A percentile compares a stretch with the other conserved stretches of the same genome.
Conservation (phyloP, 1,140 invertebrate genomes). For the Lysiphlebus fabarum region DNA sequence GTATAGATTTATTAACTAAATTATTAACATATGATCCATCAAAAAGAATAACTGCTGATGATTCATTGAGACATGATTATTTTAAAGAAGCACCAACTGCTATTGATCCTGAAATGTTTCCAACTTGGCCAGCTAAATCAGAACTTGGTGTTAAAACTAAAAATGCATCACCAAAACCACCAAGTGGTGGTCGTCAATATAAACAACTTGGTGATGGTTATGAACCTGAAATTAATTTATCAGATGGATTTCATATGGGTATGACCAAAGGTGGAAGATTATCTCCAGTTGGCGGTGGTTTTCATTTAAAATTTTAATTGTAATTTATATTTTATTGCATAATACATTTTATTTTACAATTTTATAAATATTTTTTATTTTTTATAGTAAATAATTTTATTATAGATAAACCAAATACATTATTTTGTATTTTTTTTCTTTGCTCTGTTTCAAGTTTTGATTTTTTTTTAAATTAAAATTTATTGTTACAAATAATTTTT, state of each 20-base stretch:
- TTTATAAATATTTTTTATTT: no score
- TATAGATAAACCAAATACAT: no score
- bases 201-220: constrained; percentile 71
- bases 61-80: constrained; percentile 83
- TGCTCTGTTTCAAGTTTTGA: no score
- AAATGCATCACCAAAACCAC: constrained; percentile 81
- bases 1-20: constrained; percentile 80
- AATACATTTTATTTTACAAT: no score
- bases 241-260: constrained; percentile 64
- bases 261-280: constrained; percentile 53
- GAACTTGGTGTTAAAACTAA: constrained; percentile 77
- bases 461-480: no score
- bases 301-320: constrained; percentile 76
- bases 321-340: no score
- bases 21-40: constrained; percentile 92
- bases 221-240: constrained; percentile 56
- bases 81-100: constrained; percentile 90
- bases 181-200: constrained; percentile 89
- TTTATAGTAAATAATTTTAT: no score
- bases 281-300: constrained; percentile 68
- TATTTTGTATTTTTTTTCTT: no score
- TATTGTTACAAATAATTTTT: no score
- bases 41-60: constrained; percentile 84
- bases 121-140: constrained; percentile 98
- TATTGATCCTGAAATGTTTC: constrained; percentile 96